Conservation (phyloP, 1,140 invertebrate species). For the Ditylenchus dipsaci region DNA sequence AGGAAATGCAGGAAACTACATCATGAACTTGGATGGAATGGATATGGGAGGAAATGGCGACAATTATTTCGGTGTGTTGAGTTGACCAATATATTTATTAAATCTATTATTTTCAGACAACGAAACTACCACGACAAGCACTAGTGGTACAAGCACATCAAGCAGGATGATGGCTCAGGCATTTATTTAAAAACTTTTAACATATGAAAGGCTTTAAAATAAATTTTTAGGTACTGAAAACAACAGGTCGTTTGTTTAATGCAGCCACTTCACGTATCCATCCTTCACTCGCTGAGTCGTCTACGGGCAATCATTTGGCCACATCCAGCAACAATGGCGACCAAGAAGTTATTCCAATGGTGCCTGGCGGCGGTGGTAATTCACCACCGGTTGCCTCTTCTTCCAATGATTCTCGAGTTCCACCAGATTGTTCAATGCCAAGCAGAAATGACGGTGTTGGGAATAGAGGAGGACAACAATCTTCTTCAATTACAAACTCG, state of each 20-base stretch:
- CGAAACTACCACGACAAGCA: not conserved
- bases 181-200: not conserved
- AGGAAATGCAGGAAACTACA: not conserved
- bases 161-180: not conserved
- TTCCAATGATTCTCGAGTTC: not conserved
- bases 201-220: not conserved
- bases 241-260: constrained; percentile 1
- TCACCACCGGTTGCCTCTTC: not conserved
- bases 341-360: not conserved
- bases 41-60: not conserved
- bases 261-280: constrained; percentile 5
- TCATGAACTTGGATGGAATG: not conserved
- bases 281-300: not conserved
- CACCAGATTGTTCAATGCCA: not conserved
- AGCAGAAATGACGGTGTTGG: not conserved
- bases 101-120: not conserved
- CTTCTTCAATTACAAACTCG: not conserved
- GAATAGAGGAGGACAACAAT: not conserved
- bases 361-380: not conserved
- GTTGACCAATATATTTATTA: not conserved
- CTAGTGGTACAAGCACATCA: not conserved
- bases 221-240: not conserved
- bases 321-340: not conserved
- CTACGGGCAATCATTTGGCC: not conserved
- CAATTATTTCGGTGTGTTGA: not conserved